Evolutionary conservation across 2,888 invertebrate species (phyloP).

Genomic region (Scrobipalpa atriplicella): DNA sequence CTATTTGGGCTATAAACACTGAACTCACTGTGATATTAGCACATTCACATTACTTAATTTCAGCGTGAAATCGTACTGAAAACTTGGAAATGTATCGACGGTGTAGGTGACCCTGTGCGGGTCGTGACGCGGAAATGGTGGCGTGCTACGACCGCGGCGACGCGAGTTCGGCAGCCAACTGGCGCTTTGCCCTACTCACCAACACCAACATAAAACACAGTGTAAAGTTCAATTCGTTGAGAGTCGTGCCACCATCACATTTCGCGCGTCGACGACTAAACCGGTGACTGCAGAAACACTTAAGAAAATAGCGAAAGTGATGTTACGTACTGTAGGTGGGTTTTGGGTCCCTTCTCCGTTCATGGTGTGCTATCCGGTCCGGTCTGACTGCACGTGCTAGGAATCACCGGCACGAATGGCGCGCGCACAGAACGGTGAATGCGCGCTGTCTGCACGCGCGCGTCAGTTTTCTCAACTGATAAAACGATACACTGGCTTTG

Average conservation of each 20-base stretch:
- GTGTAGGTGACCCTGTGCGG: constrained; percentile 53
- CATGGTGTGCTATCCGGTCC: constrained; percentile 42
- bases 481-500: constrained; percentile 54
- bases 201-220: constrained; percentile 60
- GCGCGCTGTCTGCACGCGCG: constrained; percentile 50
- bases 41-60: constrained; percentile 6
- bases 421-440: constrained; percentile 52
- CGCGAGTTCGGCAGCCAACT: constrained; percentile 72
- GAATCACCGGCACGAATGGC: constrained; percentile 31
- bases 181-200: constrained; percentile 74
- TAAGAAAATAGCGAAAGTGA: constrained; percentile 31
- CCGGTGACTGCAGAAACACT: neutral
- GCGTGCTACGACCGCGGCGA: constrained; percentile 54
- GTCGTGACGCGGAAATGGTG: constrained; percentile 54
- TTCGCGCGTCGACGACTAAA: constrained; percentile 39
- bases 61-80: constrained; percentile 8
- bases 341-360: constrained; percentile 46
- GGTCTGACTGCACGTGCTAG: constrained; percentile 51
- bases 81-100: neutral
- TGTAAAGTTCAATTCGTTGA: constrained; percentile 72
- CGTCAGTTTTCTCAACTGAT: constrained; percentile 61
- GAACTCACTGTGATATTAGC: neutral
- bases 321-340: constrained; percentile 54
- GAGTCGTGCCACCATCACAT: constrained; percentile 47
- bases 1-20: neutral